Percentiles rank a stretch among this genome's conserved stretches.
These are phyloP conservation scores for Sigmodon hispidus DNA, from an alignment of 2,113 vertebrate species.

Conservation along the genomic window DNA sequence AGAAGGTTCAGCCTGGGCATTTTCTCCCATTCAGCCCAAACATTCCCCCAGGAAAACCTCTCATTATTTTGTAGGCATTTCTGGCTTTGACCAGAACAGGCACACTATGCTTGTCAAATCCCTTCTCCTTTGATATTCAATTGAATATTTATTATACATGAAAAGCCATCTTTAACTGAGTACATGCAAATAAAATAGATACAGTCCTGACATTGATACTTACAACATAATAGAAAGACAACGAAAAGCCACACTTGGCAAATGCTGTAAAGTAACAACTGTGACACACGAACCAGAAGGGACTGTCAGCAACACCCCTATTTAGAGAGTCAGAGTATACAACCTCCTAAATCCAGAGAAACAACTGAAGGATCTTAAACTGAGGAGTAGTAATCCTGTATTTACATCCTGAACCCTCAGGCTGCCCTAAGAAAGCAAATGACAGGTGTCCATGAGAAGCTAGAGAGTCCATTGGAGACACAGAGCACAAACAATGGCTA, in stretches of 20 bases:
- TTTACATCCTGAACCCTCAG: neutral
- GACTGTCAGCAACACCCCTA: neutral
- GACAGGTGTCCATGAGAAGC: accelerated
- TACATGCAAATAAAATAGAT: neutral
- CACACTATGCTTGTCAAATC: neutral
- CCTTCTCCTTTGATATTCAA: neutral
- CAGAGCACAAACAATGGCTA: accelerated
- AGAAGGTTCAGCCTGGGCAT: neutral
- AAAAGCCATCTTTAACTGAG: neutral
- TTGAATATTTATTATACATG: neutral
- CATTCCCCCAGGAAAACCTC: neutral
- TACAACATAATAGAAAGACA: neutral
- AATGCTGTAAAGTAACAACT: neutral
- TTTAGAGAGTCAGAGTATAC: accelerated
- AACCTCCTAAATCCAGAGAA: neutral
- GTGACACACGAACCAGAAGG: neutral
- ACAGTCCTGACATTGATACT: neutral
- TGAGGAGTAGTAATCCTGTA: too few species aligned
- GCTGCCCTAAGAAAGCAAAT: neutral
- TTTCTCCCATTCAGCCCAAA: neutral
- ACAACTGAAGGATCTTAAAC: neutral
- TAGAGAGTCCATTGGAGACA: neutral
- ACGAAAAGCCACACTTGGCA: neutral
- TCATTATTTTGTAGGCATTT: neutral
- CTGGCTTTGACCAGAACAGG: neutral